Evolutionary conservation across 2,113 vertebrate genomes (phyloP), one percentile per base, ranked within the genome.

Genomic region (Myiozetetes cayanensis): DNA sequence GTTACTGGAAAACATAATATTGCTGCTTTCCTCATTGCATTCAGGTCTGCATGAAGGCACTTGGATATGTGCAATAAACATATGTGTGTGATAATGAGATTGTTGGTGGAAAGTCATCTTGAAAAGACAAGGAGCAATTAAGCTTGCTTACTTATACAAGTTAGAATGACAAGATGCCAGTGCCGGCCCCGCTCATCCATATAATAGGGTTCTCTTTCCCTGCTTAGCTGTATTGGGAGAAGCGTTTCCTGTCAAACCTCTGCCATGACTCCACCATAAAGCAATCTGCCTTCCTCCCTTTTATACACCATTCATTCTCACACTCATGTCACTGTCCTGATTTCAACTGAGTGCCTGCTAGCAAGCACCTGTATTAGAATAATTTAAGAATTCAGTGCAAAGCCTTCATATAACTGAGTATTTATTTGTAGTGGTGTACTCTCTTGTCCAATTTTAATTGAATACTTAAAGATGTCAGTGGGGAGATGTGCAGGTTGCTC

Each of bases 81-180:
- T 65, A 77, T 85, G 89, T 97, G 96, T 95, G 97, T 91, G 96
- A 94, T 97, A 95, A 97, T 92, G 95, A 97, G 97, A 95, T 92
- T 95, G 96, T 90, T 96, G 98, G 96, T 96, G 96, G 91, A 96
- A 94, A 96, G 90, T 90, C 93, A 87, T 96, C 96, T 92, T 74
- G 94, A 87, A 96, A 97, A 97, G 96, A 98, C 96, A 92, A 93
- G 95, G 92, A 82, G 97, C 97, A 97, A 96, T 97, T 97, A 97
- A 96, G 97, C 95, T 96, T 94, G 93, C 96, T 96, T 97, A 96
- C 96, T 96, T 91, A 73, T 91, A 97, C 92, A 89, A 93, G 96
- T 88, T 91, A 89, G 97, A 95, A 77, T 95, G 97, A 97, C 96
- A 97, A 95, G 95, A 91, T 83, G 97, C 97, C 94, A 83, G 89